phyloP scores from a whole-genome alignment of 2,797 vertebrate species.

The Clarias platycephalus region DNA sequence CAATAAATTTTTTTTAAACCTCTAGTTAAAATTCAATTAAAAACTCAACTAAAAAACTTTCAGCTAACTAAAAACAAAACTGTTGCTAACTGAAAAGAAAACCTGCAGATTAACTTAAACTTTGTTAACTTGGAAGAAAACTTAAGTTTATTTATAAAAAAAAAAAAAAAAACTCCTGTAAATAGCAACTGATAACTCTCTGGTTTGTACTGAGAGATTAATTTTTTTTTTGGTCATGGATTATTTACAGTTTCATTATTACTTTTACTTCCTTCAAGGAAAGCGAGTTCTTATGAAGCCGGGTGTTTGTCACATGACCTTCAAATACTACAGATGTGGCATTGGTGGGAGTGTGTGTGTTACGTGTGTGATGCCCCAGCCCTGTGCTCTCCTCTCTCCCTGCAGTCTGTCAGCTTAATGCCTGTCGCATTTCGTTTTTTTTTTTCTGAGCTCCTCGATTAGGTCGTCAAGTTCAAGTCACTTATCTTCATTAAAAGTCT shows the following conservation, averaged over 20 bases:
- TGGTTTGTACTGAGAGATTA: background rate
- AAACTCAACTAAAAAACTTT: too few species aligned
- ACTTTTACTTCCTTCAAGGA: background rate
- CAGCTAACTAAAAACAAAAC: too few species aligned
- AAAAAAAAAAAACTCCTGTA: too few species aligned
- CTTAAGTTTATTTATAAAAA: too few species aligned
- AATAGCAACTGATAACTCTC: too few species aligned
- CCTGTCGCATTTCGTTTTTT: conserved; percentile 26
- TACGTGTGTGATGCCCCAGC: too few species aligned
- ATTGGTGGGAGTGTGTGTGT: background rate
- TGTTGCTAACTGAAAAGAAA: too few species aligned
- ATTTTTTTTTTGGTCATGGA: background rate
- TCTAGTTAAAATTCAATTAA: too few species aligned
- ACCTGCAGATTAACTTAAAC: too few species aligned
- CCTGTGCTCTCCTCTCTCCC: background rate
- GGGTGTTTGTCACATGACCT: background rate
- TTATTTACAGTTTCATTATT: background rate
- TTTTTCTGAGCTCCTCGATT: conserved; percentile 43
- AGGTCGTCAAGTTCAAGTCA: conserved; percentile 34
- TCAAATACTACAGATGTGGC: background rate
- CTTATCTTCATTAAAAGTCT: conserved; percentile 29
- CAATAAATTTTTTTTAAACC: too few species aligned
- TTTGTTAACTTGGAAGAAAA: too few species aligned
- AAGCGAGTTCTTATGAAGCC: background rate
- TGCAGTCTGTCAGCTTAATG: background rate